Conservation (phyloP, 2,797 vertebrate genomes). For the Leuciscus waleckii region DNA sequence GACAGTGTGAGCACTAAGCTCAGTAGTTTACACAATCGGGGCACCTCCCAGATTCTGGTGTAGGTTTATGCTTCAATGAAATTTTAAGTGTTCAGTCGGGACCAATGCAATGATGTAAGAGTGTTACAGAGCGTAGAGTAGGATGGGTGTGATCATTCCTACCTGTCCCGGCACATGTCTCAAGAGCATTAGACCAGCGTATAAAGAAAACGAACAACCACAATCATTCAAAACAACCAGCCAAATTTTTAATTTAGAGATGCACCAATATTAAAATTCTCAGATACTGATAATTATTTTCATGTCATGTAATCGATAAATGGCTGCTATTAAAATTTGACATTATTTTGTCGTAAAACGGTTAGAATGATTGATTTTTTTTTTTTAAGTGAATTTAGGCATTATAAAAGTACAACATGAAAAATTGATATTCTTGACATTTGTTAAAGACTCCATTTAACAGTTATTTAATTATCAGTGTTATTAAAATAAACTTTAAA, state of each 20-base stretch:
- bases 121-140: not conserved
- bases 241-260: not conserved
- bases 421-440: not conserved
- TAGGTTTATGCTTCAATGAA: not conserved
- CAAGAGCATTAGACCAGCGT: not conserved
- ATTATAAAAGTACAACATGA: not conserved
- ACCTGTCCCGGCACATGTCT: not conserved
- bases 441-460: not conserved
- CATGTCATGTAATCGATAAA: not conserved
- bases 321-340: not conserved
- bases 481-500: not conserved
- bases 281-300: not conserved
- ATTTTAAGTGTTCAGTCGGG: not conserved
- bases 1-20: not conserved
- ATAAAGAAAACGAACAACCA: not conserved
- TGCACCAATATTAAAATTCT: not conserved
- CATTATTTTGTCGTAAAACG: not conserved
- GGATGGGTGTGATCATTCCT: conserved; percentile 1
- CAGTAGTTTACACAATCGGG: not conserved
- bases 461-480: not conserved
- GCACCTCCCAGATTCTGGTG: not conserved
- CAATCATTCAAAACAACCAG: not conserved
- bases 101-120: not conserved
- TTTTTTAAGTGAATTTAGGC: not conserved
- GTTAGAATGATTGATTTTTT: too few relatives aligned